A percentile compares a stretch with the other conserved stretches of the same genome.
phyloP scores from a whole-genome alignment of 2,113 vertebrate species.

The Odontophorus gujanensis region DNA sequence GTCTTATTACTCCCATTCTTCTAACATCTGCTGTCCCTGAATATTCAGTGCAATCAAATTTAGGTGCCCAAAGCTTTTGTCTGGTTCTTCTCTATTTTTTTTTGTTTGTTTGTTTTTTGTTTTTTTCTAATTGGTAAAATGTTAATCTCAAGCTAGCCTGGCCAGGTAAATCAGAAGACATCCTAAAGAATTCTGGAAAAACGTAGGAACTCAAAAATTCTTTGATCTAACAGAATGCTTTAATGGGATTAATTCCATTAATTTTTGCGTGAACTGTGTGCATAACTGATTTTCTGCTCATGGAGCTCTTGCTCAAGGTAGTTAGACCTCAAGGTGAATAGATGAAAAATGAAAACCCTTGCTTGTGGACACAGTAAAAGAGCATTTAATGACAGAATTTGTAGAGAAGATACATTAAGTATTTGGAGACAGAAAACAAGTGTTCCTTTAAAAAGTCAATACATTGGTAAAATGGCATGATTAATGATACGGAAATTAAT shows the following conservation, averaged over 20 bases:
- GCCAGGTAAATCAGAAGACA: background rate
- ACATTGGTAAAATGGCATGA: background rate
- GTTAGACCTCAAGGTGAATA: background rate
- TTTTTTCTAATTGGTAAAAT: background rate
- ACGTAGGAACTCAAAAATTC: background rate
- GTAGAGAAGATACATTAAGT: background rate
- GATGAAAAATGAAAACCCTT: background rate
- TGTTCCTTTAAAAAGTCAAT: background rate
- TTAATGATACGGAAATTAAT: slow-evolving; percentile 15
- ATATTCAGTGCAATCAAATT: background rate
- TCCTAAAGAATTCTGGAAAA: background rate
- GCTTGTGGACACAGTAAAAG: background rate
- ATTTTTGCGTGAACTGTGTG: background rate
- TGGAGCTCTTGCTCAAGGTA: background rate
- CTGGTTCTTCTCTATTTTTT: background rate
- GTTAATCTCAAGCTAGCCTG: background rate
- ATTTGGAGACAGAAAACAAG: background rate
- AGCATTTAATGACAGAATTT: background rate
- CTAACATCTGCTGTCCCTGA: background rate
- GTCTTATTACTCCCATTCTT: background rate
- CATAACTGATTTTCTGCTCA: background rate
- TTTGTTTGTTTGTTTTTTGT: too few species aligned
- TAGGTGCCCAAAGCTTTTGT: background rate
- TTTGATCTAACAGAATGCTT: background rate
- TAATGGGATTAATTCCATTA: background rate